Conservation (phyloP, 2,888 invertebrate genomes). For the Platycnemis pennipes region DNA sequence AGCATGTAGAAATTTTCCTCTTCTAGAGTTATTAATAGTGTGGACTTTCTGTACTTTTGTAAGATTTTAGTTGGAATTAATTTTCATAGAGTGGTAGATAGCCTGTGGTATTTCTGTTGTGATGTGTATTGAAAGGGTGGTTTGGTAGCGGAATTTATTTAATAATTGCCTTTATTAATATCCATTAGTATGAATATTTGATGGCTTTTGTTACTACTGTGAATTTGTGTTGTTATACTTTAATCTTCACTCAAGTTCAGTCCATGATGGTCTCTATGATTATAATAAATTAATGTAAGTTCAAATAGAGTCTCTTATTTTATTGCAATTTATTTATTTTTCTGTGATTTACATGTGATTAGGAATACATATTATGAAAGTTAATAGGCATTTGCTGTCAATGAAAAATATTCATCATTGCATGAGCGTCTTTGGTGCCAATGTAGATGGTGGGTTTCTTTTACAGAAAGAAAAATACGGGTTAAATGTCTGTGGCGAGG, state of each 20-base stretch:
- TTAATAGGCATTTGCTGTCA: not conserved
- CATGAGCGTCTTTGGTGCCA: slow-evolving; percentile 21
- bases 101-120: too few species aligned
- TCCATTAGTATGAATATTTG: too few species aligned
- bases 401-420: not conserved
- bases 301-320: not conserved
- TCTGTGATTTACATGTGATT: not conserved
- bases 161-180: too few species aligned
- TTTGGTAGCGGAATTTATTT: too few species aligned
- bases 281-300: not conserved
- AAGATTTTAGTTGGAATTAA: too few species aligned
- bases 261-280: not conserved
- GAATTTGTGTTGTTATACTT: not conserved
- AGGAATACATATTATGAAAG: not conserved
- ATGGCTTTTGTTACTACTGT: too few species aligned
- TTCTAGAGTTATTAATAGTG: too few species aligned
- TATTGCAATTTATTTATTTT: not conserved
- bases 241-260: not conserved
- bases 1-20: too few species aligned
- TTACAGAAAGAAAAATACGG: slow-evolving; percentile 93
- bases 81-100: too few species aligned
- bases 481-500: slow-evolving; percentile 98
- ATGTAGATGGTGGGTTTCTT: slow-evolving; percentile 73
- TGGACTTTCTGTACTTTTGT: too few species aligned
- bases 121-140: too few species aligned